phyloP scores from a whole-genome alignment of 1,140 invertebrate genomes.

The Asbolus verrucosus region DNA sequence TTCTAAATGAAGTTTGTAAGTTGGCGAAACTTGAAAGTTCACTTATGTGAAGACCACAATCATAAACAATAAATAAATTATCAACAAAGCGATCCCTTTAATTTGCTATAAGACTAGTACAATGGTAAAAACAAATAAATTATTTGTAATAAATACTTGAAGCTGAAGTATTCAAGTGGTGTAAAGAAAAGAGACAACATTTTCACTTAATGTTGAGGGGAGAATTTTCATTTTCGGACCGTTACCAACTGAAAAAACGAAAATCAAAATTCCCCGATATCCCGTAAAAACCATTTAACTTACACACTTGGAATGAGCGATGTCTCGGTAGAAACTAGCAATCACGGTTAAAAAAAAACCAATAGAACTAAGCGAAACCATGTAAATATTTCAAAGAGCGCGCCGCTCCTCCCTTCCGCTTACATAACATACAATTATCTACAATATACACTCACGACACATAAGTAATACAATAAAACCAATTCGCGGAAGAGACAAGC shows the following conservation, averaged over 20 bases:
- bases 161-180: not conserved
- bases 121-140: slow-evolving; percentile 39
- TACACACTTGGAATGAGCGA: slow-evolving; percentile 29
- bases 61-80: slow-evolving; percentile 24
- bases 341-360: not conserved
- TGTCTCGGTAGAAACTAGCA: not conserved
- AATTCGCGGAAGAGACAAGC: slow-evolving; percentile 7
- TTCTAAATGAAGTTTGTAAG: slow-evolving; percentile 16
- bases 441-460: slow-evolving; percentile 34
- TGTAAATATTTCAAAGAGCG: not conserved
- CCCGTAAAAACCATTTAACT: slow-evolving; percentile 25
- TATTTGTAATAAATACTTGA: slow-evolving; percentile 11
- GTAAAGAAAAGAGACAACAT: slow-evolving; percentile 5
- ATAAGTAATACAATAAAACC: slow-evolving; percentile 12
- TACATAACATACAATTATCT: slow-evolving; percentile 31
- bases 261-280: slow-evolving; percentile 30
- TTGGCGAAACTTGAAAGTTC: slow-evolving; percentile 4
- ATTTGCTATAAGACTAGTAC: slow-evolving; percentile 32
- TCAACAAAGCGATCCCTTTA: slow-evolving; percentile 36
- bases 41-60: slow-evolving; percentile 7
- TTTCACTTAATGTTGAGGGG: slow-evolving; percentile 7
- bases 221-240: slow-evolving; percentile 14
- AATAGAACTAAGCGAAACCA: slow-evolving; percentile 13
- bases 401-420: slow-evolving; percentile 5
- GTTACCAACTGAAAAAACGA: not conserved